Evolutionary conservation across 2,888 invertebrate species (phyloP).

Genomic region (Diogma glabrata): DNA sequence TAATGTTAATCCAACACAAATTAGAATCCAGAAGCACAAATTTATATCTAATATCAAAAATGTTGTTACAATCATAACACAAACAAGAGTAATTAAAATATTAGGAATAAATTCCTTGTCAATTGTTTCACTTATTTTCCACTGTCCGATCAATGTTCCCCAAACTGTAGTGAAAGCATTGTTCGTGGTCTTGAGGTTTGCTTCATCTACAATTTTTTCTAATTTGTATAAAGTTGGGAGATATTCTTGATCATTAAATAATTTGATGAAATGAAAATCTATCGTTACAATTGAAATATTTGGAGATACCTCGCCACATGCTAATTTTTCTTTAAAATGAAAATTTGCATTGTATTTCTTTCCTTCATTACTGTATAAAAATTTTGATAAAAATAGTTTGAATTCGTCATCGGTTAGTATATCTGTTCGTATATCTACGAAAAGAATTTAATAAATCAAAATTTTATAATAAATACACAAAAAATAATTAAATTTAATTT

Average conservation of each 20-base stretch:
- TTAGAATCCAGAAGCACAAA: constrained; percentile 67
- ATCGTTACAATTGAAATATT: constrained; percentile 43
- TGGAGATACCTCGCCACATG: constrained; percentile 49
- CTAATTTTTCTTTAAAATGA: constrained; percentile 45
- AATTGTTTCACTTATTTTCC: constrained; percentile 70
- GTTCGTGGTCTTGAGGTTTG: constrained; percentile 47
- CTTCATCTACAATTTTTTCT: constrained; percentile 42
- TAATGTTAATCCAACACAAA: constrained; percentile 62
- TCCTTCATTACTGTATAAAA: constrained; percentile 54
- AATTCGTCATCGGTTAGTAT: constrained; percentile 44
- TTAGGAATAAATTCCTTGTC: constrained; percentile 64
- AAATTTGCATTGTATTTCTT: constrained; percentile 59
- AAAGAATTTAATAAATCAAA: not conserved
- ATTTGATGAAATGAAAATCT: constrained; percentile 48
- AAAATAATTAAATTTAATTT: too few species aligned
- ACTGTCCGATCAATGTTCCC: constrained; percentile 60
- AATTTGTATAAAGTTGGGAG: constrained; percentile 61
- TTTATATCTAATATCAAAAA: constrained; percentile 63
- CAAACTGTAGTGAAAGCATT: constrained; percentile 55
- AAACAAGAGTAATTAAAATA: constrained; percentile 58
- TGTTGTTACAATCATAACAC: constrained; percentile 69
- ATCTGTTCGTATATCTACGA: constrained; percentile 38
- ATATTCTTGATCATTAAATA: constrained; percentile 51
- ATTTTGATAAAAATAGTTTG: constrained; percentile 50
- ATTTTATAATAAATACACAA: not conserved